Percentiles rank a stretch among this genome's conserved stretches.
phyloP scores from a whole-genome alignment of 2,113 vertebrate genomes.

The Taurulus bubalis region DNA sequence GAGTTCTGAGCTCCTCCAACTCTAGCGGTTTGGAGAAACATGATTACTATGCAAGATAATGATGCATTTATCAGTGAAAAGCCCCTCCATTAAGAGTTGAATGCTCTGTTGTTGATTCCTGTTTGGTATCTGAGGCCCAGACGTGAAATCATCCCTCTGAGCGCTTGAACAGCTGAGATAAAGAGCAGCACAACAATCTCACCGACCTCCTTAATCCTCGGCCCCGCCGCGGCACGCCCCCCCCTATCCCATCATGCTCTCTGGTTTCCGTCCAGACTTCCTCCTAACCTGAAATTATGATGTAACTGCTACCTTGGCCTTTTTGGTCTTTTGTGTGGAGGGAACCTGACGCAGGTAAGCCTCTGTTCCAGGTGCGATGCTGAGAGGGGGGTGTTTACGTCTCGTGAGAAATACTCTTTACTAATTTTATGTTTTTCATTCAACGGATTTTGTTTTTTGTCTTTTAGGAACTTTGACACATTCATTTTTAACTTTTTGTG shows the following conservation, averaged over 20 bases:
- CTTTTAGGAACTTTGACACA: background rate
- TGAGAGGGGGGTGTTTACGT: conserved; percentile 6
- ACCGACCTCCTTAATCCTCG: conserved; percentile 56
- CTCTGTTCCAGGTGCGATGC: conserved; percentile 69
- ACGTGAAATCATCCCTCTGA: conserved; percentile 19
- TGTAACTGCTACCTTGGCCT: conserved; percentile 79
- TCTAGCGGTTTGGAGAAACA: too few species aligned
- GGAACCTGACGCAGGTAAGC: conserved; percentile 77
- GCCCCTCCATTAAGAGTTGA: too few species aligned
- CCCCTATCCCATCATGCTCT: conserved; percentile 58
- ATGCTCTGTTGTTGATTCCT: too few species aligned
- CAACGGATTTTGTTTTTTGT: too few species aligned
- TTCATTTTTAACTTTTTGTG: background rate
- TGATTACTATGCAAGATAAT: background rate
- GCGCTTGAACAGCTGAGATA: conserved; percentile 27
- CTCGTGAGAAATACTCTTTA: background rate
- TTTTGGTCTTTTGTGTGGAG: conserved; percentile 78
- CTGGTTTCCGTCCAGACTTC: conserved; percentile 68
- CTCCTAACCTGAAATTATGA: conserved; percentile 76
- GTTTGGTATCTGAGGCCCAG: background rate
- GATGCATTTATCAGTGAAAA: background rate
- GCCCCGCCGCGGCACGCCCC: conserved; percentile 2
- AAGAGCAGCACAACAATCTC: conserved; percentile 30
- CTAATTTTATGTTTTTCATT: background rate
- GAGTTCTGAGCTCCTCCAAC: background rate